Conservation (phyloP, 2,113 vertebrate genomes). For the Tursiops truncatus region DNA sequence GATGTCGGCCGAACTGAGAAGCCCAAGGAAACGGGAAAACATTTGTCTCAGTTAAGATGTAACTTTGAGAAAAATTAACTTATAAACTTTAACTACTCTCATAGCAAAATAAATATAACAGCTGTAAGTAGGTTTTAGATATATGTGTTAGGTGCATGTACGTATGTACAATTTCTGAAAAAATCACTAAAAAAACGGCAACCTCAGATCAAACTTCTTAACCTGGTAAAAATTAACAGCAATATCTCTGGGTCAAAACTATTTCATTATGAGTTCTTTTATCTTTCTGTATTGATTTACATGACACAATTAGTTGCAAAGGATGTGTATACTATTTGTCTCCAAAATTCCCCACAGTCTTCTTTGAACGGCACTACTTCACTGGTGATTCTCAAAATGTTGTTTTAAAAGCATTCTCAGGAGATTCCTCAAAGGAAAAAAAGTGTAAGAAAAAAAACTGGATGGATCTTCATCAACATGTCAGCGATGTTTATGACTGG, state of each 20-base stretch:
- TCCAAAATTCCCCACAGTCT: background rate
- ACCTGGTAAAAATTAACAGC: background rate
- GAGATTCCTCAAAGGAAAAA: background rate
- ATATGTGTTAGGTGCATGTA: background rate
- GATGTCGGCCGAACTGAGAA: background rate
- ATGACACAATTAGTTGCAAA: background rate
- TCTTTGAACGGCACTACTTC: background rate
- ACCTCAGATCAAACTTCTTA: background rate
- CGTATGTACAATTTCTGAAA: background rate
- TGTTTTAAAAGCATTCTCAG: background rate
- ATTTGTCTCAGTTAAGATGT: background rate
- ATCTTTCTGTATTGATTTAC: background rate
- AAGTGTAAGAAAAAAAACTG: background rate
- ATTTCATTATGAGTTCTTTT: background rate
- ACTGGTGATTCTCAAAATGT: background rate
- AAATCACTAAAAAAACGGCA: background rate
- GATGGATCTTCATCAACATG: background rate
- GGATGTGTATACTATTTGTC: background rate
- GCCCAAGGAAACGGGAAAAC: background rate
- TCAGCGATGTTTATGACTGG: background rate
- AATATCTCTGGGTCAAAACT: background rate
- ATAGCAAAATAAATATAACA: background rate
- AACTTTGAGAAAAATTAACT: background rate
- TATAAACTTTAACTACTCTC: background rate
- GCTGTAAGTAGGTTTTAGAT: background rate